phyloP scores from a whole-genome alignment of 2,888 invertebrate genomes.

The Patella pellucida region DNA sequence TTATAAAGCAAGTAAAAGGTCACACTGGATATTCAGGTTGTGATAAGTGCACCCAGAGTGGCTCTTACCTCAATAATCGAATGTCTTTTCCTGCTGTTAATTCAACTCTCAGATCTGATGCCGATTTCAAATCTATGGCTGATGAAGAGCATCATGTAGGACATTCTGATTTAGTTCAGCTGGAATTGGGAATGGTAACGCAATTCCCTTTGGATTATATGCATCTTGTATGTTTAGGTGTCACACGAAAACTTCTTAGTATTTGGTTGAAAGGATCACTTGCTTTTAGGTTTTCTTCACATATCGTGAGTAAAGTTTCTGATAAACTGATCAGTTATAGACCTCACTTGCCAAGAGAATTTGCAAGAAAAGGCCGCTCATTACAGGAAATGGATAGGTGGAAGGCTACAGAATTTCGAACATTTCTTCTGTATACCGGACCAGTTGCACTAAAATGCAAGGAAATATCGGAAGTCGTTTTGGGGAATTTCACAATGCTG shows the following conservation, averaged over 20 bases:
- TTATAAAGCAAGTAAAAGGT: slow-evolving; percentile 50
- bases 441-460: slow-evolving; percentile 38
- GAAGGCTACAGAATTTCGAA: slow-evolving; percentile 56
- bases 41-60: slow-evolving; percentile 47
- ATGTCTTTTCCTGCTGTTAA: slow-evolving; percentile 27
- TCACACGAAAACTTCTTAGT: slow-evolving; percentile 34
- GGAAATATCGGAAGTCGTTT: slow-evolving; percentile 27
- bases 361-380: slow-evolving; percentile 44
- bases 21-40: slow-evolving; percentile 58
- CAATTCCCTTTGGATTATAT: slow-evolving; percentile 54
- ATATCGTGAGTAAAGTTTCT: slow-evolving; percentile 27
- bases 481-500: slow-evolving; percentile 44
- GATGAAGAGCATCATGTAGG: slow-evolving; percentile 39
- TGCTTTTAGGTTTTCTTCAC: background rate
- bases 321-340: slow-evolving; percentile 22
- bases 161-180: slow-evolving; percentile 21
- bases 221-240: slow-evolving; percentile 56
- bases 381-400: slow-evolving; percentile 45
- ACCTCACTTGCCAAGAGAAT: slow-evolving; percentile 41
- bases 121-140: slow-evolving; percentile 31
- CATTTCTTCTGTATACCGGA: slow-evolving; percentile 53
- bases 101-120: slow-evolving; percentile 14
- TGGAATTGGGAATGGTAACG: slow-evolving; percentile 37
- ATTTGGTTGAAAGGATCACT: slow-evolving; percentile 36
- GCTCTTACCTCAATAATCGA: slow-evolving; percentile 24